Conservation (phyloP, 1,140 invertebrate genomes). For the Idris sp. region DNA sequence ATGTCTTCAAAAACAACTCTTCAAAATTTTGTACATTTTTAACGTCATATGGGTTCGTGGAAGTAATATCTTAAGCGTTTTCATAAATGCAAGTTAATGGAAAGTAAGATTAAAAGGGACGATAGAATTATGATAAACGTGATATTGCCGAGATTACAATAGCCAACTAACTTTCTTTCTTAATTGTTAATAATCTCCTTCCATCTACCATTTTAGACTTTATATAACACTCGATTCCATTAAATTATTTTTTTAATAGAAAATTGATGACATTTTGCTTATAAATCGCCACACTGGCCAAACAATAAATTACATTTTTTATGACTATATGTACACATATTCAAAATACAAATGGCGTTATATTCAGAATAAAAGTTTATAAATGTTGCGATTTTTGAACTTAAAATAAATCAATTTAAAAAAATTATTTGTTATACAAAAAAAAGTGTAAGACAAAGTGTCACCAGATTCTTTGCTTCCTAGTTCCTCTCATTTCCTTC, state of each 20-base stretch:
- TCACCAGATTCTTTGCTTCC: slow-evolving; percentile 4
- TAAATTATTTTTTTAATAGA: slow-evolving; percentile 30
- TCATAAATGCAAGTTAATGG: too few relatives aligned
- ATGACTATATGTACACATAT: slow-evolving; percentile 21
- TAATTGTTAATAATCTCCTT: too few relatives aligned
- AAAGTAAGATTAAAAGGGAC: too few relatives aligned
- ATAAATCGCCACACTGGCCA: background rate
- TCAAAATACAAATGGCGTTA: slow-evolving; percentile 33
- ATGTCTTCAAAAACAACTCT: too few relatives aligned
- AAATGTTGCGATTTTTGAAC: too few relatives aligned
- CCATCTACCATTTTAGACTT: slow-evolving; percentile 25
- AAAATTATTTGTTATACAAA: too few relatives aligned
- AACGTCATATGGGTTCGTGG: too few relatives aligned
- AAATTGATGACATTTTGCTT: slow-evolving; percentile 53
- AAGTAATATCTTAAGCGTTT: too few relatives aligned
- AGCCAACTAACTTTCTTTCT: slow-evolving; percentile 49
- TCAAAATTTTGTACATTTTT: too few relatives aligned
- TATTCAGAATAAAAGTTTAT: too few relatives aligned
- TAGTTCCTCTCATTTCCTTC: slow-evolving; percentile 16
- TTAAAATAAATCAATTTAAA: too few relatives aligned
- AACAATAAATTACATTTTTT: slow-evolving; percentile 15
- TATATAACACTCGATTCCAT: slow-evolving; percentile 26
- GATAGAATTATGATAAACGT: slow-evolving; percentile 24
- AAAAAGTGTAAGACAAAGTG: too few relatives aligned
- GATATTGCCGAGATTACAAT: slow-evolving; percentile 58